Evolutionary conservation across 1,140 invertebrate genomes (phyloP).

Genomic region (Dysdera silvatica): DNA sequence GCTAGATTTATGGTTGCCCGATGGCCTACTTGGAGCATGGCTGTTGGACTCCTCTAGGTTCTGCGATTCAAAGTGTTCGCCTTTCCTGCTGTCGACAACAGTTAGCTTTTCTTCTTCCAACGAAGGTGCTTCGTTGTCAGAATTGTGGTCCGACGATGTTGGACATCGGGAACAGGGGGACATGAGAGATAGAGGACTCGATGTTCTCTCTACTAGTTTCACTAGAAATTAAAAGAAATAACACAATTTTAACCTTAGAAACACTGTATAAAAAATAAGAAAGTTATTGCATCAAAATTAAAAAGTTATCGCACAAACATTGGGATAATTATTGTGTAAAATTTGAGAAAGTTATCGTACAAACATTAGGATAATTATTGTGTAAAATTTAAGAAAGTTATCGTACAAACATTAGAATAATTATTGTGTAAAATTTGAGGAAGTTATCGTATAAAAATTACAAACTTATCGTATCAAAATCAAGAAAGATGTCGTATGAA

Average conservation of each 20-base stretch:
- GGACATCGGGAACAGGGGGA: conserved; percentile 12
- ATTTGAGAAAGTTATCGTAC: too few species aligned
- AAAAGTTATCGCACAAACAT: background rate
- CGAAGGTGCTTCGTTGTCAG: too few species aligned
- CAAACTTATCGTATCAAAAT: too few species aligned
- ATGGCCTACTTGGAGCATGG: background rate
- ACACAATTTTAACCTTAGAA: background rate
- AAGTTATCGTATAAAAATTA: too few species aligned
- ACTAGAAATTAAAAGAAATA: background rate
- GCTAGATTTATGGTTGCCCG: too few species aligned
- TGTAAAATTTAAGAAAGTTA: too few species aligned
- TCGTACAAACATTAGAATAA: too few species aligned
- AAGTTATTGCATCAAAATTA: background rate
- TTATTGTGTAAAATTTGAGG: too few species aligned
- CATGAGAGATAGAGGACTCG: conserved; percentile 11
- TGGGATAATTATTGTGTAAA: background rate
- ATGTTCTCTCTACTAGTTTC: conserved; percentile 18
- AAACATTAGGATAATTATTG: too few species aligned
- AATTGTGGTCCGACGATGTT: conserved; percentile 17
- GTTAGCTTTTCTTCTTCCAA: too few species aligned
- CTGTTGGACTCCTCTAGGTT: conserved; percentile 5
- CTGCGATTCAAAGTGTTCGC: too few species aligned
- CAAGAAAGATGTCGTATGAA: too few species aligned
- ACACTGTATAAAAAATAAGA: background rate
- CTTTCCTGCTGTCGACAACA: conserved; percentile 22